Base-by-base conservation (phyloP, 2,888 invertebrate genomes). In the Agapetus fuscipes region DNA sequence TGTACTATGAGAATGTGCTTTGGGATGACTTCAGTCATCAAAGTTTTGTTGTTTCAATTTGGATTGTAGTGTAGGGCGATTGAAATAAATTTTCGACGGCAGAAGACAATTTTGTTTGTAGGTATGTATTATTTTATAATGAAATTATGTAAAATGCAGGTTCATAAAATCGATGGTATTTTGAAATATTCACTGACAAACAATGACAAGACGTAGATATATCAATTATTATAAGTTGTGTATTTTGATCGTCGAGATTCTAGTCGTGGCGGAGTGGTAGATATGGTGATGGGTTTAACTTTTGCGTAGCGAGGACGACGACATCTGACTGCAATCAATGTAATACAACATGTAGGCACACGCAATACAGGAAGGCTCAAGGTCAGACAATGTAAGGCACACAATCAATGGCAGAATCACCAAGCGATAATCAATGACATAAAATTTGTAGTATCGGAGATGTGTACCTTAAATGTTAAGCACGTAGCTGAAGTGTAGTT, bases 281-380 rank as follows among this genome's bases (percentile, higher is more conserved):
- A 37, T 32, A 30, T 45, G 48, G 32, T 29, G 46, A 41, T 34
- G 25, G 39, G 25, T 17, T 20, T 12, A 41, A 30, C 39, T 29
- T 27, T 34, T 37, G 37, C 45, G 45, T 38, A 43, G 42, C 48
- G 37, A 39, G 34, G 48, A 31, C 38, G 43, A 30, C 33, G 45
- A 24, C 38, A 38, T 36, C 42, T 40, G 45, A 48, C 48, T 48
- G 48, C 43, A 45, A 48, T 35, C 48, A 48, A 43, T 48, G 35
- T 43, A 48, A 45, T 32, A 45, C 17, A 42, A 26, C 33, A 39
- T 29, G 11, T 37, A 28, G 11, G 13, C 36, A 43, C 37, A 35
- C 43, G 38, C 33, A 41, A 29, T 20, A 29, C 25, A 29, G 29
- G 37, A 14, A 38, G 12, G 17, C 6, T 11, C 29, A 34, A 9